Evolutionary conservation across 2,797 vertebrate genomes (phyloP).

Genomic region (Sebastes elongatus): DNA sequence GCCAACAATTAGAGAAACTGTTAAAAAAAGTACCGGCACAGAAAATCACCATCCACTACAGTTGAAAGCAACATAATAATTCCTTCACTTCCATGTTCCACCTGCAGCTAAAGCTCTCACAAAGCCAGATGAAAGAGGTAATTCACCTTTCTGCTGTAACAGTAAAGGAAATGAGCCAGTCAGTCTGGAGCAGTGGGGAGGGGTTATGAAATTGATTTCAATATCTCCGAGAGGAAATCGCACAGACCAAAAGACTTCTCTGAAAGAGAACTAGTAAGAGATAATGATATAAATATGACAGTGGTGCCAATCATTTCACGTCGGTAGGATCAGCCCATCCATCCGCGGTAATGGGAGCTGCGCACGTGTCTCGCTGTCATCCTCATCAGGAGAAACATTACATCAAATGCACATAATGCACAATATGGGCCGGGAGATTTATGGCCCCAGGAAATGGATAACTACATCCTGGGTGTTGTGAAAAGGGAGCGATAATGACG

Average conservation of each 20-base stretch:
- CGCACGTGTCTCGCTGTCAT: conserved; percentile 28
- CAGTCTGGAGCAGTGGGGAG: conserved; percentile 45
- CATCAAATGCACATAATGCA: conserved; percentile 63
- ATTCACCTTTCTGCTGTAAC: conserved; percentile 42
- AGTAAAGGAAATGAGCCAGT: conserved; percentile 59
- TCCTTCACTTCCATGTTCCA: background rate
- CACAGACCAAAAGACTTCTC: conserved; percentile 39
- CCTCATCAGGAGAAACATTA: conserved; percentile 42
- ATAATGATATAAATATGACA: conserved; percentile 51
- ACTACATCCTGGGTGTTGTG: conserved; percentile 55
- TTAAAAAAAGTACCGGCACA: background rate
- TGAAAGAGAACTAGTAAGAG: conserved; percentile 33
- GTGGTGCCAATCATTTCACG: conserved; percentile 37
- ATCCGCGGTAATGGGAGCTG: conserved; percentile 37
- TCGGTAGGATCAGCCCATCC: conserved; percentile 35
- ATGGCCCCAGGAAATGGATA: conserved; percentile 61
- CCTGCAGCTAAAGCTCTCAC: conserved; percentile 29
- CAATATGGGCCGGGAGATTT: conserved; percentile 43
- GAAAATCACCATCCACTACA: background rate
- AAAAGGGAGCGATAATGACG: conserved; percentile 27
- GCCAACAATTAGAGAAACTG: background rate
- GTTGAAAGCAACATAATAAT: background rate
- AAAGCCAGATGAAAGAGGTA: conserved; percentile 25
- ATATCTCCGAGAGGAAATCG: conserved; percentile 54
- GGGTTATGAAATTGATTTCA: conserved; percentile 56